Conservation (phyloP, 2,888 invertebrate genomes). For the Dasypogon diadema region DNA sequence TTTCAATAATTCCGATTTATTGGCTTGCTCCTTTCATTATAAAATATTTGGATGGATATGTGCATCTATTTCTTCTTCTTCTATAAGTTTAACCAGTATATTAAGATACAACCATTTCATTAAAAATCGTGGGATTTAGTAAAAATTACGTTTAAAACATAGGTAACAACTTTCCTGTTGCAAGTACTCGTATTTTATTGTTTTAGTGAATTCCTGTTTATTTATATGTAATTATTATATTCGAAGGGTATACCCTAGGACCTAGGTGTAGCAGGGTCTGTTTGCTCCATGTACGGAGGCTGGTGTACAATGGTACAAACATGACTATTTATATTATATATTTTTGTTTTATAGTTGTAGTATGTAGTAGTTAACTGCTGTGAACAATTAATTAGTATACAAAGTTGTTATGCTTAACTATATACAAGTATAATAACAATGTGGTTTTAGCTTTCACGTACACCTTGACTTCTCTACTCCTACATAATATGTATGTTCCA, state of each 20-base stretch:
- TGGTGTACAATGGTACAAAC: slow-evolving; percentile 1
- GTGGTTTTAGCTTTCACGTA: neutral
- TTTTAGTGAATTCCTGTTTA: slow-evolving; percentile 37
- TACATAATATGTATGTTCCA: slow-evolving; percentile 4
- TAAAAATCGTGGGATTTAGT: slow-evolving; percentile 35
- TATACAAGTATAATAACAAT: slow-evolving; percentile 20
- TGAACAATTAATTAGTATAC: neutral
- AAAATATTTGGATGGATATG: slow-evolving; percentile 49
- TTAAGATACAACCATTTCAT: slow-evolving; percentile 42
- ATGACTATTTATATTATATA: neutral
- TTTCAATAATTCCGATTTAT: slow-evolving; percentile 9
- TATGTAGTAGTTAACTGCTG: slow-evolving; percentile 24
- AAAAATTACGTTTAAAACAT: slow-evolving; percentile 21
- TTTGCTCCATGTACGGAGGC: slow-evolving; percentile 8
- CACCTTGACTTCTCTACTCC: slow-evolving; percentile 2
- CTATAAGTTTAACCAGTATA: slow-evolving; percentile 32
- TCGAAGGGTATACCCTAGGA: too few relatives aligned
- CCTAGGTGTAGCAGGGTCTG: neutral
- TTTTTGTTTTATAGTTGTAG: too few relatives aligned
- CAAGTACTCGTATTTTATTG: slow-evolving; percentile 10
- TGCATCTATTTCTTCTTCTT: slow-evolving; percentile 26
- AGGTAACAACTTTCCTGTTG: slow-evolving; percentile 16
- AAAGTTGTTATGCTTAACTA: slow-evolving; percentile 1
- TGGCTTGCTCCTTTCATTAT: neutral
- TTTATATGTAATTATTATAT: neutral